phyloP scores from a whole-genome alignment of 2,113 vertebrate species.

The Dromaius novaehollandiae region DNA sequence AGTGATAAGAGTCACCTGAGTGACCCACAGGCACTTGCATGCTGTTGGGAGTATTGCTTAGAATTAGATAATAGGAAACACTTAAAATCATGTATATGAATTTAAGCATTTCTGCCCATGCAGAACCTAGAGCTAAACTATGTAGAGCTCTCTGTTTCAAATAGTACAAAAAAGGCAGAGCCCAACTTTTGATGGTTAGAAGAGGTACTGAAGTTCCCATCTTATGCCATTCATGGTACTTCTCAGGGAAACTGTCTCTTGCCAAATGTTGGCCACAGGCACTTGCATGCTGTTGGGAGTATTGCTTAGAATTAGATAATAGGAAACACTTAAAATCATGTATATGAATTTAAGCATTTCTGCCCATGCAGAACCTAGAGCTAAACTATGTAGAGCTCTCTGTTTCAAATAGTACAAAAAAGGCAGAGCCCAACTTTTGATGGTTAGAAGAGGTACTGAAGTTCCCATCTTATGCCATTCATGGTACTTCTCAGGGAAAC shows the following conservation, averaged over 20 bases:
- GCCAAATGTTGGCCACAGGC: background rate
- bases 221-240: background rate
- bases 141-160: background rate
- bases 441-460: background rate
- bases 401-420: background rate
- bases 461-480: background rate
- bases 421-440: accelerated
- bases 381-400: background rate
- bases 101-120: background rate
- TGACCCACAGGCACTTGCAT: accelerated
- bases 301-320: background rate
- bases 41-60: background rate
- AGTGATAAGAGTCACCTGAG: background rate
- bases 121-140: background rate
- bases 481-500: background rate
- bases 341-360: background rate
- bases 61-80: background rate
- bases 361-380: background rate
- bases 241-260: background rate
- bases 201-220: background rate
- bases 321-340: background rate
- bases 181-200: background rate
- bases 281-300: background rate
- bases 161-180: accelerated
- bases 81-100: background rate